Conservation (phyloP, 2,113 vertebrate genomes). For the Neogale vison region DNA sequence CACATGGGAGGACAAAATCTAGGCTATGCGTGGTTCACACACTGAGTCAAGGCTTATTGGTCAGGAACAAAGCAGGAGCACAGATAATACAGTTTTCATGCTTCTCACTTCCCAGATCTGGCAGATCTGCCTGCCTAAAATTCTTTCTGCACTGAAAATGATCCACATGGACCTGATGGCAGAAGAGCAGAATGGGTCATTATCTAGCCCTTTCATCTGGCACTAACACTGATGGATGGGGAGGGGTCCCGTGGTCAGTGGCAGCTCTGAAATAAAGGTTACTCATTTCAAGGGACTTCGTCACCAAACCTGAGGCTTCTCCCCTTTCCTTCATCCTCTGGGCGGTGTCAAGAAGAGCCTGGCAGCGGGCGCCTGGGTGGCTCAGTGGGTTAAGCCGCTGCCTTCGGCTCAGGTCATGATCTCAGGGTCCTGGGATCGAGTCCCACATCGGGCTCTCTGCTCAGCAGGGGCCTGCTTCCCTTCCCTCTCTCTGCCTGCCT, state of each 20-base stretch:
- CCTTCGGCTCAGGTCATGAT: no score
- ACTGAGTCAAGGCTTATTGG: fast-evolving
- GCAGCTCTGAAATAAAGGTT: not conserved
- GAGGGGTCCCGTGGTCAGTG: not conserved
- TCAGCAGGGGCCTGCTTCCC: no score
- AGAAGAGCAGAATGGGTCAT: not conserved
- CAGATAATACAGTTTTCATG: no score
- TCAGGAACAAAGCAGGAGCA: not conserved
- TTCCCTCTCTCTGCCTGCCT: no score
- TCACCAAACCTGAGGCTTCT: not conserved
- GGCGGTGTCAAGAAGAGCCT: not conserved
- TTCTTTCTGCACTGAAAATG: not conserved
- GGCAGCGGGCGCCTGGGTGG: no score
- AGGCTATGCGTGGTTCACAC: fast-evolving
- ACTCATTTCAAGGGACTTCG: not conserved
- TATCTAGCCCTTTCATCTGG: not conserved
- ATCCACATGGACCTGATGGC: not conserved
- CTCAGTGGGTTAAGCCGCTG: no score
- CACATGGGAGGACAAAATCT: not conserved
- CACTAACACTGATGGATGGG: not conserved
- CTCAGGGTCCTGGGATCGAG: no score
- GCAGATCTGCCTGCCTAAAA: not conserved
- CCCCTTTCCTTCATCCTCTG: not conserved
- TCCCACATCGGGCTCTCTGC: no score
- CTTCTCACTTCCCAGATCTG: not conserved